Base-by-base conservation (phyloP, 2,797 vertebrate species). In the Catharus ustulatus region DNA sequence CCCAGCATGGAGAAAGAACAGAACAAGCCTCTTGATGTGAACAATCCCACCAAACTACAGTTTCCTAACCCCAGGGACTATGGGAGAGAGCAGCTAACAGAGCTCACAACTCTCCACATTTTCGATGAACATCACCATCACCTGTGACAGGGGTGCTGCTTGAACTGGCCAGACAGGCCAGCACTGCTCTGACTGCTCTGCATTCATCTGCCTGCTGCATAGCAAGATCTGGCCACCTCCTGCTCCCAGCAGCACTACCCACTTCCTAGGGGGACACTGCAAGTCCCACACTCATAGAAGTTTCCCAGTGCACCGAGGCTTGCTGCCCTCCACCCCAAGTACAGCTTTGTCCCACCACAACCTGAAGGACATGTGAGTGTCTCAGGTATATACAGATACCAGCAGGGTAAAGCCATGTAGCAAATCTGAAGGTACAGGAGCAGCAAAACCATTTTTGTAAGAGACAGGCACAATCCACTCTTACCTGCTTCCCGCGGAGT, bases 281-380 rank as follows among this genome's bases (percentile, higher is more conserved):
- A 38, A 22, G 30, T 80, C 38, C 32, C 0, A 0, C 0, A 0
- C 16, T 74, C 7, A 1, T 18, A 12, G 38, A 61, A 17, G 8
- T 54, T 48, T 81, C 58, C 45, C 26, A 71, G 48, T 15, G n/a
- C 29, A 34, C 18, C 0, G 0, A 75, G 52, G 18, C 17, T 72
- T 23, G 5, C 45, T 61, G 9, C 19, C 27, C 14, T 83, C 26
- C 26, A 42, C 16, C 42, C 14, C 32, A 58, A 42, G 51, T 0
- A 73, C 5, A 90, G 4, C 36, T 77, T 57, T 11, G 4, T 22
- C 43, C 40, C 48, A 43, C 10, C 34, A 34, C 32, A 51, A 40
- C 14, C 13, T 4, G 8, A 21, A 3, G 2, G 34, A n/a, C 21
- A 13, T 17, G 38, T 1, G 0, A 36, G n/a, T 19, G 20, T 22